Evolutionary conservation across 2,888 invertebrate species (phyloP).

Genomic region (Chaitophorus viminalis): DNA sequence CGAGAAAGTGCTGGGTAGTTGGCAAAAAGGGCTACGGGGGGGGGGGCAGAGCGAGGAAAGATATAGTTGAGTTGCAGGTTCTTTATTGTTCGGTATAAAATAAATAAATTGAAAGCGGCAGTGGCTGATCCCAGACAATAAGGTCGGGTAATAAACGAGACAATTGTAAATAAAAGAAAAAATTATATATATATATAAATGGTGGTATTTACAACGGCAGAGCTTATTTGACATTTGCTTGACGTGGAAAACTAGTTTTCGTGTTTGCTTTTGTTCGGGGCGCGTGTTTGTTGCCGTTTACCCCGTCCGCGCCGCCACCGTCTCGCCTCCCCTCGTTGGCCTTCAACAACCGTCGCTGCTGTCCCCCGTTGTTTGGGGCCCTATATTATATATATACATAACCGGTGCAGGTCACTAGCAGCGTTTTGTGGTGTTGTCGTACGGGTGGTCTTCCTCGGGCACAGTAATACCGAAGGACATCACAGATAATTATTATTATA

Average conservation of each 20-base stretch:
- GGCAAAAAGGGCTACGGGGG: not conserved
- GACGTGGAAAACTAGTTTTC: slow-evolving; percentile 62
- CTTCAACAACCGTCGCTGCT: not conserved
- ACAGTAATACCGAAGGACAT: not conserved
- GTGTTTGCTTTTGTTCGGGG: slow-evolving; percentile 56
- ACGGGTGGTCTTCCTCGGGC: not conserved
- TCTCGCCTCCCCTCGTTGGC: not conserved
- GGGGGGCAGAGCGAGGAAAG: not conserved
- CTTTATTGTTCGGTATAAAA: slow-evolving; percentile 61
- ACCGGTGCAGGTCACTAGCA: not conserved
- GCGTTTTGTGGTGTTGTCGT: not conserved
- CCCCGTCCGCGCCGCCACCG: not conserved
- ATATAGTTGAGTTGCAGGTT: slow-evolving; percentile 21
- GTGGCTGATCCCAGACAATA: slow-evolving; percentile 54
- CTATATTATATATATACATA: no score
- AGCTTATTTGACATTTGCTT: slow-evolving; percentile 61
- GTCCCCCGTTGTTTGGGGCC: not conserved
- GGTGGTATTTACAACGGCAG: slow-evolving; percentile 57
- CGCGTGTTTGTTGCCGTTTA: slow-evolving; percentile 20
- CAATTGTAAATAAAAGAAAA: slow-evolving; percentile 60
- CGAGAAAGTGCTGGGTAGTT: no score
- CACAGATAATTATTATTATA: not conserved
- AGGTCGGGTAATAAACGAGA: slow-evolving; percentile 61
- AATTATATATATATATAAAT: slow-evolving; percentile 42
- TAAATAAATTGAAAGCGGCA: slow-evolving; percentile 57